Base-by-base conservation (phyloP, 2,113 vertebrate species). In the Lophura nycthemera region DNA sequence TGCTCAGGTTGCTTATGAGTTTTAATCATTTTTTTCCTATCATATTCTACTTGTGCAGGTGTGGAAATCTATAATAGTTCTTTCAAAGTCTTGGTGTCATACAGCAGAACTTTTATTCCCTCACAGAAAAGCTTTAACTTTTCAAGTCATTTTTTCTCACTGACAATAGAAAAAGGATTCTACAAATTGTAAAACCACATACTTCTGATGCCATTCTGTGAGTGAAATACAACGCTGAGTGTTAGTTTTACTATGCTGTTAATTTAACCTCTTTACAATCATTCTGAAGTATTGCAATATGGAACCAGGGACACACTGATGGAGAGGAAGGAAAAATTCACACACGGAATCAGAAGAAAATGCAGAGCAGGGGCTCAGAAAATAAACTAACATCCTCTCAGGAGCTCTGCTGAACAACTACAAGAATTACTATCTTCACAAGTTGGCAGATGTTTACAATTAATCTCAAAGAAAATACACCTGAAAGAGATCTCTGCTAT, bases 1-100 rank as follows among this genome's bases (percentile, higher is more conserved):
- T 97, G 96, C 90, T 97, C 81, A 83, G 88, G 69, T 80, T 81
- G 25, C 66, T 92, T 65, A 17, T 63, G 38, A 89, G 59, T 32
- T 21, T 57, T 54, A 40, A 83, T 72, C 84, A 69, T 65, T 27
- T 71, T 67, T 67, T 27, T 82, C 48, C 74, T 90, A 71, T 59
- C 81, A 63, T 86, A 89, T 83, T 86, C 83, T 32, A 34, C 77
- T 72, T 66, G 36, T 40, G 34, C 11, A 73, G 84, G 93, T n/a
- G 56, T 59, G 56, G 20, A 59, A 59, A 59, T n/a, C 32, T 13
- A 10, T 12, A 59, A 59, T 12, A 59, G 56, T 59, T n/a, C 56
- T 59, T 81, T 83, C 67, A 80, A 70, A 59, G 85, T 47, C 56
- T 60, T 60, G 70, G 38, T 57, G 40, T 57, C 24, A 80, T 19